Percentiles rank a stretch among this genome's conserved stretches.
phyloP scores from a whole-genome alignment of 2,797 vertebrate species.

The Neostethus bicornis region DNA sequence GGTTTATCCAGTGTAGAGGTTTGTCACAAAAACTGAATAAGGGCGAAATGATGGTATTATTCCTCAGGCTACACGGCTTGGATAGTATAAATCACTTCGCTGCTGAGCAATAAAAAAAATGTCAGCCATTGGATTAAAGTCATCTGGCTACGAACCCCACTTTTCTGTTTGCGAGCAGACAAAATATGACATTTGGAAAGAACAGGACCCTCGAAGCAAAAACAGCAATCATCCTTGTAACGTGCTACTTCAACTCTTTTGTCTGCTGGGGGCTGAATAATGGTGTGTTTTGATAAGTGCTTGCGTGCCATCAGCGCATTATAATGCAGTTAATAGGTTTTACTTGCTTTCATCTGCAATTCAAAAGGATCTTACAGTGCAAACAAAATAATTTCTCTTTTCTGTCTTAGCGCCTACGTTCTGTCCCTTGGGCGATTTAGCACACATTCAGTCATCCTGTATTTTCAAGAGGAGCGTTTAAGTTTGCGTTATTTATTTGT shows the following conservation, averaged over 20 bases:
- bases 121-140: constrained; percentile 74
- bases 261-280: constrained; percentile 52
- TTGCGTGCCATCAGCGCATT: constrained; percentile 50
- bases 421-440: constrained; percentile 43
- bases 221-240: constrained; percentile 57
- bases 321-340: constrained; percentile 62
- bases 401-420: constrained; percentile 39
- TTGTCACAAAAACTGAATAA: constrained; percentile 76
- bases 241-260: constrained; percentile 31
- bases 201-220: constrained; percentile 60
- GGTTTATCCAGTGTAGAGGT: constrained; percentile 55
- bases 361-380: constrained; percentile 62
- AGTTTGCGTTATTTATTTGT: constrained; percentile 37
- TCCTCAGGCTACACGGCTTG: constrained; percentile 57
- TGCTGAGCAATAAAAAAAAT: constrained; percentile 72
- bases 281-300: constrained; percentile 53
- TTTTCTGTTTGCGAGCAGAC: constrained; percentile 45
- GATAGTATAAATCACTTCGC: constrained; percentile 74
- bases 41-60: constrained; percentile 72
- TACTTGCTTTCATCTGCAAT: constrained; percentile 65
- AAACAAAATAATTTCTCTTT: constrained; percentile 55
- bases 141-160: constrained; percentile 62
- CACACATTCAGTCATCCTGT: constrained; percentile 28
- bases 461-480: constrained; percentile 37
- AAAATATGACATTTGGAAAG: constrained; percentile 72